A percentile compares a stretch with the other conserved stretches of the same genome.
Conservation (phyloP, 1,140 invertebrate species). For the Antheraea mylitta region DNA sequence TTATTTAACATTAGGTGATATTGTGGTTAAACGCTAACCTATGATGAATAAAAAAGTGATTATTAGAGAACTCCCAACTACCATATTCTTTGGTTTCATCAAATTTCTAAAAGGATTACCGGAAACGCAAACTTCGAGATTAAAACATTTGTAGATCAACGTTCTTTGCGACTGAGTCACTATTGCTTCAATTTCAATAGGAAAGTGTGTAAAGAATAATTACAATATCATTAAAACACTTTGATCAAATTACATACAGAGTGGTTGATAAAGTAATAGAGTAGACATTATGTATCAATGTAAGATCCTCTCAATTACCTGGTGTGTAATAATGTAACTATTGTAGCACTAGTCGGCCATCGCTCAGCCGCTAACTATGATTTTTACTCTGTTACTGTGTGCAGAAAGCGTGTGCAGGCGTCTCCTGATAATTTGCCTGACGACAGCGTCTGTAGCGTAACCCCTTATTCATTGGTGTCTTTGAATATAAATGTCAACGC, state of each 20-base stretch:
- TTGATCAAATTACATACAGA: background rate
- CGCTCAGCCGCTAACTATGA: slow-evolving; percentile 42
- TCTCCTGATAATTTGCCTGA: slow-evolving; percentile 53
- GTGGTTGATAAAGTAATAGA: background rate
- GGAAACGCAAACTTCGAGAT: no score
- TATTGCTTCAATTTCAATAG: background rate
- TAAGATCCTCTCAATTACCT: slow-evolving; percentile 25
- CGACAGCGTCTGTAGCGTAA: slow-evolving; percentile 44
- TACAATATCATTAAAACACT: slow-evolving; percentile 12
- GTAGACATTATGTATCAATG: slow-evolving; percentile 21
- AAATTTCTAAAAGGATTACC: no score
- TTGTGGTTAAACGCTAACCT: no score
- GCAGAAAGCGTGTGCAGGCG: slow-evolving; percentile 65
- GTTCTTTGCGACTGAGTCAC: no score
- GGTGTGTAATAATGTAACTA: slow-evolving; percentile 21
- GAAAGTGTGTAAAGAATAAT: background rate
- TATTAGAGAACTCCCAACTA: no score
- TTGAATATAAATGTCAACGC: slow-evolving; percentile 30
- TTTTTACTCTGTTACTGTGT: slow-evolving; percentile 57
- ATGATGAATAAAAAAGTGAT: no score
- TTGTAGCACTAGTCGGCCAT: slow-evolving; percentile 30
- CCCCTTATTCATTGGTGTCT: slow-evolving; percentile 28
- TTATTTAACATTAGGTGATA: no score
- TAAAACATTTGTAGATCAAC: no score
- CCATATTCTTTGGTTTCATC: no score